Evolutionary conservation across 2,888 invertebrate species (phyloP), one percentile per base, ranked within the genome.

Genomic region (Erebia aethiops): DNA sequence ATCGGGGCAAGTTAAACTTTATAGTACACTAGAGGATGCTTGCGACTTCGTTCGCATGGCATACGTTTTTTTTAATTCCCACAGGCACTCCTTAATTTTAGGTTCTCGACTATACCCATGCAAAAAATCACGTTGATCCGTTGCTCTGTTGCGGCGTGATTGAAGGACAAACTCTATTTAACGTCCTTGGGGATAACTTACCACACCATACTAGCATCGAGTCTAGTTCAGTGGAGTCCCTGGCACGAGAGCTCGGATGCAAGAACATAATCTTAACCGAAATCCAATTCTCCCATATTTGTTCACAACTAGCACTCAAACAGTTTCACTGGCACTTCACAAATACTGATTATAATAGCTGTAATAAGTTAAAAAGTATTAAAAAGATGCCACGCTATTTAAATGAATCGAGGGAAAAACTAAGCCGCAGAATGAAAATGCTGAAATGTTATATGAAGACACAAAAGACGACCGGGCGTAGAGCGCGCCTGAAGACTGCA

Each of bases 251-350:
- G 79, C 91, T 91, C 77, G 93, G 90, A 79, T 92, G 92, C 79
- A 93, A 84, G 84, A 93, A 93, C 93, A 93, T 93, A 57, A 86
- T 78, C 82, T 91, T 91, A 93, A 85, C 93, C 93, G 77, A 87
- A 91, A 86, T 92, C 93, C 87, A 90, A 81, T 80, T 83, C 84
- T 81, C 85, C 88, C 92, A 93, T 92, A 85, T 87, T 91, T 86
- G 76, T 77, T 79, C 82, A 83, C 85, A 82, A 81, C 75, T 76
- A 9, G 49, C 69, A 71, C 71, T 56, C n/a, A 62, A 64, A 51
- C 41, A 16, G 61, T 66, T 56, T 58, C 62, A 75, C 21, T 66
- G 64, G 54, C 77, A 74, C 74, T 76, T 67, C 74, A 76, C 76
- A 65, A 13, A 18, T 64, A 35, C 7, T 16, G 43, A 43, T 10